A percentile compares a stretch with the other conserved stretches of the same genome.
Conservation (phyloP, 2,888 invertebrate species). For the Gasteruption jaculator region DNA sequence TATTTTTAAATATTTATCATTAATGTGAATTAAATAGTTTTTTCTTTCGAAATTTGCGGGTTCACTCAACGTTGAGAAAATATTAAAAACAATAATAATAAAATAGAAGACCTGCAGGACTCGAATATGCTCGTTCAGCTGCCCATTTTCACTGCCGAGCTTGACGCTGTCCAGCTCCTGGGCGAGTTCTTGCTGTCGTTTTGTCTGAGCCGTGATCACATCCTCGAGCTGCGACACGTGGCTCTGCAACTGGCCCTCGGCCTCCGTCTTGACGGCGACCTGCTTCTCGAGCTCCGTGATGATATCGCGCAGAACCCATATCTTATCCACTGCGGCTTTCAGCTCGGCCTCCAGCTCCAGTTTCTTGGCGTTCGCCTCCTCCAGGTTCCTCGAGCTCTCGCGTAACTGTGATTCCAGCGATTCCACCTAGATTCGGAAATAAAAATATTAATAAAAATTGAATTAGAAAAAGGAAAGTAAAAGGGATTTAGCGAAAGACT, state of each 20-base stretch:
- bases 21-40: too few species aligned
- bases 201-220: slow-evolving; percentile 57
- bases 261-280: slow-evolving; percentile 63
- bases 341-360: slow-evolving; percentile 67
- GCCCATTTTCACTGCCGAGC: slow-evolving; percentile 51
- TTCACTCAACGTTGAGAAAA: too few species aligned
- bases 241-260: slow-evolving; percentile 60
- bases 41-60: too few species aligned
- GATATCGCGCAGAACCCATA: slow-evolving; percentile 69
- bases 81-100: too few species aligned
- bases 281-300: slow-evolving; percentile 74
- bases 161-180: slow-evolving; percentile 57
- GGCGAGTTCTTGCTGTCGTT: slow-evolving; percentile 56
- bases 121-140: slow-evolving; percentile 52
- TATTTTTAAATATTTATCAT: too few species aligned
- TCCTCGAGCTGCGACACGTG: slow-evolving; percentile 59
- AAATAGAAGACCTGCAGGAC: slow-evolving; percentile 49
- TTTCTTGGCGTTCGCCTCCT: slow-evolving; percentile 61
- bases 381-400: slow-evolving; percentile 62
- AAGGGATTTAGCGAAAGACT: background rate
- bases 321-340: slow-evolving; percentile 72
- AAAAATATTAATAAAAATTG: slow-evolving; percentile 1
- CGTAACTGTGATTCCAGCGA: slow-evolving; percentile 72
- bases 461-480: background rate
- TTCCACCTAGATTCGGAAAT: slow-evolving; percentile 66